Evolutionary conservation across 2,888 invertebrate species (phyloP).

Genomic region (Pristionchus mayeri): DNA sequence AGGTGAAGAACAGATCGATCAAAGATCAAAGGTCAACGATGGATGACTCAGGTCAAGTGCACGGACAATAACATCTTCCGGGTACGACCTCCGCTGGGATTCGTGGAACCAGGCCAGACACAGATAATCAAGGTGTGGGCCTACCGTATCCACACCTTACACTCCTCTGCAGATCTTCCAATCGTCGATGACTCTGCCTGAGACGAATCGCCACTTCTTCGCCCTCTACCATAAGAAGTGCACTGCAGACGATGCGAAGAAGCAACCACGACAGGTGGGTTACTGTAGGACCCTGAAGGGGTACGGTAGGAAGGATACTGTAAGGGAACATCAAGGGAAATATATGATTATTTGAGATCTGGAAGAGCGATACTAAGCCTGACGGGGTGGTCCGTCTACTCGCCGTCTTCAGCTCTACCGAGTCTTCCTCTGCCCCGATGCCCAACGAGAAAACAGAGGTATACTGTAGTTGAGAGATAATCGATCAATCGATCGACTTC

Average conservation of each 20-base stretch:
- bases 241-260: conserved; percentile 30
- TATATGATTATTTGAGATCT: not conserved
- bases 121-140: conserved; percentile 8
- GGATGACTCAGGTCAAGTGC: not conserved
- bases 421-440: conserved; percentile 1
- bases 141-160: not conserved
- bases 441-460: conserved; percentile 16
- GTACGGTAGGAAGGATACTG: not conserved
- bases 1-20: not conserved
- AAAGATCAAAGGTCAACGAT: not conserved
- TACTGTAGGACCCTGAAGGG: not conserved
- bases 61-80: conserved; percentile 49
- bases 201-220: conserved; percentile 40
- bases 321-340: not conserved
- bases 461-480: not conserved
- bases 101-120: conserved; percentile 31
- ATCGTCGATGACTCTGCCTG: conserved; percentile 17
- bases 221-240: conserved; percentile 39
- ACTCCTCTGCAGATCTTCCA: conserved; percentile 29
- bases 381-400: conserved; percentile 30
- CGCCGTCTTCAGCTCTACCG: not conserved
- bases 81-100: conserved; percentile 43
- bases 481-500: too few relatives aligned
- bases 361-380: conserved; percentile 25
- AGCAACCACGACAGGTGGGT: not conserved